Evolutionary conservation across 2,888 invertebrate species (phyloP), one percentile per base, ranked within the genome.

Genomic region (Cantharis flavilabris): DNA sequence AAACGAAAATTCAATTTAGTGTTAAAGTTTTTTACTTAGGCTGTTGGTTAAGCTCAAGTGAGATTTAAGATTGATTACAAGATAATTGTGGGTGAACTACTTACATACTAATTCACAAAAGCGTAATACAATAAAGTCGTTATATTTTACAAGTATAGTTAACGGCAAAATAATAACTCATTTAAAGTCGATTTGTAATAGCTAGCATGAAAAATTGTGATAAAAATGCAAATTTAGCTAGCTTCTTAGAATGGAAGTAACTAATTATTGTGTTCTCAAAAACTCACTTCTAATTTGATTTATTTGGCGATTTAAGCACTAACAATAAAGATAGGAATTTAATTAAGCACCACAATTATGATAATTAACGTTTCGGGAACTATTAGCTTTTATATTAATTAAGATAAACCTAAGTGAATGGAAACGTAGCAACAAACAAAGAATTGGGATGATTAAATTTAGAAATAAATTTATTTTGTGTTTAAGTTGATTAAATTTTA

Each of bases 1-100:
- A 49, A 49, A 49, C 9, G 49, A 49, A 49, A 49, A 49, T 49
- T 49, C 49, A 49, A 49, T 49, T 49, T 49, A 49, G 49, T n/a
- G 49, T 49, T 49, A 49, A 49, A 49, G 49, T 49, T 49, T 49
- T 49, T 49, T 49, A 49, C 49, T 49, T 49, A 26, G 26, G 7
- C 26, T 9, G 26, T 26, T 26, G 26, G 26, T 26, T 26, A 49
- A 13, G 49, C 49, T 49, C 49, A n/a, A n/a, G 49, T 49, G 49
- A 67, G 62, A 75, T 75, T 74, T 72, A 80, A 81, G 80, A 82
- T 82, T 81, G 81, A 81, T 81, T 80, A 72, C 80, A 80, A 80
- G 77, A 81, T 81, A 81, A 81, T 82, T 81, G 78, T 79, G 71
- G 62, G 67, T 67, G 28, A 33, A 67, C 76, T 76, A 73, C 76